These are phyloP conservation scores for Pseudorhombus dupliciocellatus DNA, from an alignment of 2,113 vertebrate genomes.

Conservation along the genomic window DNA sequence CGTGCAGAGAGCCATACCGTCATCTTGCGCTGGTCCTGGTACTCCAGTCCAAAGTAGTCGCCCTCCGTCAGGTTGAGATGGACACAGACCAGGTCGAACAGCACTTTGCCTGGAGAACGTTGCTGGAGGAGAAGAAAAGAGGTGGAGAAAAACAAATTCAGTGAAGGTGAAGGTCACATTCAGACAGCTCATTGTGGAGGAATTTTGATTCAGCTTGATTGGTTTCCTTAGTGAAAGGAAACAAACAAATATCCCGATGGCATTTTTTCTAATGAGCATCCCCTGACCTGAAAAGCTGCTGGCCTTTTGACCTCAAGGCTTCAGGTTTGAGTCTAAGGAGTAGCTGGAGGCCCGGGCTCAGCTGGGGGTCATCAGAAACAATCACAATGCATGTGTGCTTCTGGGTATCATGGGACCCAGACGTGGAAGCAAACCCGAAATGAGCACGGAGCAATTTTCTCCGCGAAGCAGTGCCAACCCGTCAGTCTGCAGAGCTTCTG, in stretches of 20 bases:
- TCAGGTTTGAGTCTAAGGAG: conserved; percentile 29
- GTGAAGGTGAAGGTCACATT: not conserved
- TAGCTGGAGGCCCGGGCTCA: conserved; percentile 27
- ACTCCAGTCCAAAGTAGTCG: conserved; percentile 95
- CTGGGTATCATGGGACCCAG: conserved; percentile 7
- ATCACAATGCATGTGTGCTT: not conserved
- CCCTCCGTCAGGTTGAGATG: conserved; percentile 93
- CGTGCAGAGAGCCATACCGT: conserved; percentile 78
- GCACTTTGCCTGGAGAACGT: conserved; percentile 88
- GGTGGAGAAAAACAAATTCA: not conserved
- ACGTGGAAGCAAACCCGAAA: conserved; percentile 43
- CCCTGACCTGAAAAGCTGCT: conserved; percentile 15
- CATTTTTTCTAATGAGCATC: conserved; percentile 10
- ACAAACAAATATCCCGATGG: not conserved
- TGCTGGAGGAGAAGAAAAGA: conserved; percentile 79
- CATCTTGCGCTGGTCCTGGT: conserved; percentile 91
- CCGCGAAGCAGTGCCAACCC: conserved; percentile 14
- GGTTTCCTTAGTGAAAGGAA: not conserved
- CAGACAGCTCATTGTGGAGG: not conserved
- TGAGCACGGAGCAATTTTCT: conserved; percentile 30
- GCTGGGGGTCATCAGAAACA: conserved; percentile 24
- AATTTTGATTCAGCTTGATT: not conserved
- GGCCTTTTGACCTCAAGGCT: conserved; percentile 20
- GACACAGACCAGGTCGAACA: conserved; percentile 89
- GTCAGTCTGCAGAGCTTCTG: conserved; percentile 14